Base-by-base conservation (phyloP, 2,888 invertebrate genomes). In the Drosophila kanekoi region DNA sequence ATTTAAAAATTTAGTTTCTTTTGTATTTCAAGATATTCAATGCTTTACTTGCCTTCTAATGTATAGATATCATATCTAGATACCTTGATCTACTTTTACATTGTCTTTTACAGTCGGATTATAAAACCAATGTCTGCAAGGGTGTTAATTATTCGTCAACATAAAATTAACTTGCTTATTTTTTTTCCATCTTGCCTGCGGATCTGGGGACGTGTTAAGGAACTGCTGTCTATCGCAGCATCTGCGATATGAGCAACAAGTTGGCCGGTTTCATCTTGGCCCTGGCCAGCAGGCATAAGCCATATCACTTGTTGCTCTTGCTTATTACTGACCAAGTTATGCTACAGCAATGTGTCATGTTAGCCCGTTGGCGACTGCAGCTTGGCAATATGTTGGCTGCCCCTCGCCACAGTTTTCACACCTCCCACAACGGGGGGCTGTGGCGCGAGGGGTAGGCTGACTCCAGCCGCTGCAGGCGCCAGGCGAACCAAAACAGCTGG, bases 241-340 rank as follows among this genome's bases (percentile, higher is more conserved):
- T 82, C 82, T 73, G 81, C 63, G 77, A 77, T 73, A 71, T 70
- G 68, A 69, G 63, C 53, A 69, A 66, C 77, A 84, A 59, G 47
- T 38, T 68, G 51, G 84, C 82, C 81, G 78, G 87, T 83, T 86
- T 56, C 66, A 77, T 65, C 81, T 69, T 72, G 63, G 59, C 28
- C 28, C 28, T 28, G 28, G 58, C 78, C 83, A 64, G 38, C 53
- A 65, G 86, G 72, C 83, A 64, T 70, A 76, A 70, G 81, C 72
- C 87, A 79, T 82, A 77, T 76, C 63, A 77, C 59, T 72, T 77
- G 62, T 44, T 53, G 47, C 54, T 56, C 41, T 44, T 37, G 66
- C 63, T 78, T 78, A 76, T 79, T 79, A 78, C 71, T 85, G 85
- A 79, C 84, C 87, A 87, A 87, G 82, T 84, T 84, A 77, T 79